Percentiles rank a stretch among this genome's conserved stretches.
phyloP scores from a whole-genome alignment of 2,888 invertebrate genomes.

The Smittia sp. region DNA sequence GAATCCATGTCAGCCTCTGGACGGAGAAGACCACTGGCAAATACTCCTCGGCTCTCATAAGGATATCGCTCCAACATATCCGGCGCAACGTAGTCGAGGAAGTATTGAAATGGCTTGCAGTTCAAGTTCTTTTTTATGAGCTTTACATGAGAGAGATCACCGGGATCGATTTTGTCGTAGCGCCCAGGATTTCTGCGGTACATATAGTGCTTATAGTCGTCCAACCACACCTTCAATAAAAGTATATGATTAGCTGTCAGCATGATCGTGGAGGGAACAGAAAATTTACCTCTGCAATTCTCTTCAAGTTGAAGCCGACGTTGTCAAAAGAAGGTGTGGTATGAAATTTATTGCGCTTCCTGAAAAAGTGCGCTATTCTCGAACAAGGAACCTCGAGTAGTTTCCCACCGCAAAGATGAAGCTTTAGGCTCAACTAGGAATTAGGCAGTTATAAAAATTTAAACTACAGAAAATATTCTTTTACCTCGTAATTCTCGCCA shows the following conservation, averaged over 20 bases:
- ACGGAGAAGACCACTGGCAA: slow-evolving; percentile 14
- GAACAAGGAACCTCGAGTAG: slow-evolving; percentile 83
- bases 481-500: slow-evolving; percentile 49
- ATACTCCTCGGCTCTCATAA: slow-evolving; percentile 1
- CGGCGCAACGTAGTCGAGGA: slow-evolving; percentile 87
- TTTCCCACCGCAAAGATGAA: slow-evolving; percentile 3
- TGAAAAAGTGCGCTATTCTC: slow-evolving; percentile 58
- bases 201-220: slow-evolving; percentile 86
- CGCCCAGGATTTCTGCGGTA: slow-evolving; percentile 74
- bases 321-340: not conserved
- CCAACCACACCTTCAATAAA: slow-evolving; percentile 53
- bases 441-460: not conserved
- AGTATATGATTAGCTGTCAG: too few relatives aligned
- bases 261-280: too few relatives aligned
- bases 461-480: too few relatives aligned
- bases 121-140: slow-evolving; percentile 62
- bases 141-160: slow-evolving; percentile 75
- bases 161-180: slow-evolving; percentile 71
- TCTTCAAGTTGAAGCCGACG: slow-evolving; percentile 70
- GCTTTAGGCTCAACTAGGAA: not conserved
- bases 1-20: not conserved
- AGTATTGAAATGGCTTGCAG: slow-evolving; percentile 94
- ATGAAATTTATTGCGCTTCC: slow-evolving; percentile 80
- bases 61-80: slow-evolving; percentile 55
- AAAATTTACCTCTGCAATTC: slow-evolving; percentile 85